These are phyloP conservation scores for Macrobrachium rosenbergii DNA, from an alignment of 1,140 invertebrate species.

Conservation along the genomic window DNA sequence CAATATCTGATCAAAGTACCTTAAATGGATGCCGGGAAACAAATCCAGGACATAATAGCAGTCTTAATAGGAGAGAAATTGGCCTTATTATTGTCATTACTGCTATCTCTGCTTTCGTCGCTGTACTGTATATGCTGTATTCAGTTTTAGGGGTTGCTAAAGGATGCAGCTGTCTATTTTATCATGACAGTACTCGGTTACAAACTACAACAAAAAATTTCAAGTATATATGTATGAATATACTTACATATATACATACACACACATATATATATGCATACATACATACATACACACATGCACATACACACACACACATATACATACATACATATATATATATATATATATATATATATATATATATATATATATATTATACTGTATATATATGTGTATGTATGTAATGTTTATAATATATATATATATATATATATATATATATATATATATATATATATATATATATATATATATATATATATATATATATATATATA, in stretches of 20 bases:
- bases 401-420: no score
- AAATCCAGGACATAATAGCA: no score
- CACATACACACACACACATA: background rate
- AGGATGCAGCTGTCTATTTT: no score
- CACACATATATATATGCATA: background rate
- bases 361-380: slow-evolving; percentile 16
- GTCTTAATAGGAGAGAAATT: no score
- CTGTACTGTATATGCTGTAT: no score
- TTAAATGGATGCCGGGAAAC: no score
- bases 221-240: background rate
- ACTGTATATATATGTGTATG: background rate
- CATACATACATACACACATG: background rate
- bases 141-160: no score
- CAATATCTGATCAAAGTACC: no score
- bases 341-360: slow-evolving; percentile 10
- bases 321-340: background rate
- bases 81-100: no score
- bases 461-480: slow-evolving; percentile 15
- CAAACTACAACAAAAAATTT: no score
- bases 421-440: slow-evolving; percentile 3
- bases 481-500: slow-evolving; percentile 12
- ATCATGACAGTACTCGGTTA: no score
- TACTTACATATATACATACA: background rate
- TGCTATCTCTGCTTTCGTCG: no score
- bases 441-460: background rate